Evolutionary conservation across 2,113 vertebrate genomes (phyloP).

Genomic region (Sceloporus tristichus): DNA sequence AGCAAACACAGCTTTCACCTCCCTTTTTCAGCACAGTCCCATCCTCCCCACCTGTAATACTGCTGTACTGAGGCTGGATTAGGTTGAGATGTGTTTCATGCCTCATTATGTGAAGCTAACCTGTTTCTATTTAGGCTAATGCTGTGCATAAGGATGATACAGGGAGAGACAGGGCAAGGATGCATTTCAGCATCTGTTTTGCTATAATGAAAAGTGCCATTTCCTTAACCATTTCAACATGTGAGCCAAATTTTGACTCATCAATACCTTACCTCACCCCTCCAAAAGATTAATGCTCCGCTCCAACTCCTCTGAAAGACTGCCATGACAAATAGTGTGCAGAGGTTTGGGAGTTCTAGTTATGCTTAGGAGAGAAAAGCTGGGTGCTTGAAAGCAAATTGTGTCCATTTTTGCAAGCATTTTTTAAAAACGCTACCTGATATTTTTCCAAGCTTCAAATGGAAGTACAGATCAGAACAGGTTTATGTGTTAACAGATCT

Average conservation of each 20-base stretch:
- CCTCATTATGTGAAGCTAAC: neutral
- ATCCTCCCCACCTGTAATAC: neutral
- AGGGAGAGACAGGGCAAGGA: too few species aligned
- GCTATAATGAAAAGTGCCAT: neutral
- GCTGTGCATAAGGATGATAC: neutral
- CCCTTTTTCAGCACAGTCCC: neutral
- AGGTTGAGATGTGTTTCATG: neutral
- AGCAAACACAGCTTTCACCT: neutral
- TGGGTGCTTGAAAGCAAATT: accelerated
- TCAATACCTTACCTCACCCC: neutral
- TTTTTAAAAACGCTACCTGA: neutral
- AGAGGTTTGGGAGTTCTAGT: accelerated
- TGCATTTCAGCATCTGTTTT: too few species aligned
- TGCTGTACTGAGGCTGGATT: neutral
- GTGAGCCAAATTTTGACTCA: neutral
- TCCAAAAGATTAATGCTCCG: neutral
- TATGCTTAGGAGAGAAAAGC: neutral
- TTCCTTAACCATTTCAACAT: neutral
- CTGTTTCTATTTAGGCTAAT: neutral
- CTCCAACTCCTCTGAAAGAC: too few species aligned
- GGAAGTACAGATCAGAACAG: neutral
- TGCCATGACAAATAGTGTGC: accelerated
- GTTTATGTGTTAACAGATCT: neutral
- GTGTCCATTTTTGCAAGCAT: accelerated
- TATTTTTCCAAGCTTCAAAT: accelerated